Evolutionary conservation across 2,888 invertebrate species (phyloP).

Genomic region (Tribolium freemani): DNA sequence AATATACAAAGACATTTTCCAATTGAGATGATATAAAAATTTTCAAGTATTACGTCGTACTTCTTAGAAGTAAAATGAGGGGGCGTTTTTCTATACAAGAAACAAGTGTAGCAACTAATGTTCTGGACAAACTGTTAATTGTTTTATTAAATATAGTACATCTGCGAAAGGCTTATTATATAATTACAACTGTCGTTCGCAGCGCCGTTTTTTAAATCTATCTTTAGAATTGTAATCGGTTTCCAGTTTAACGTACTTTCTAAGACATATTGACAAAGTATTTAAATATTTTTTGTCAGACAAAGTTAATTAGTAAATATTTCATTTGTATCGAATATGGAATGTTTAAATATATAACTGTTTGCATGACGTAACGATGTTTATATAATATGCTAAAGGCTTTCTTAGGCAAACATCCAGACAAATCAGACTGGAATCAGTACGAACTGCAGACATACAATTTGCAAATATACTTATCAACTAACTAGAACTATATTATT

Average conservation of each 20-base stretch:
- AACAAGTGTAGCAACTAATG: constrained; percentile 41
- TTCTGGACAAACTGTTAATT: constrained; percentile 64
- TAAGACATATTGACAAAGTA: constrained; percentile 66
- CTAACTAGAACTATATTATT: constrained; percentile 59
- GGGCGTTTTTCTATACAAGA: constrained; percentile 50
- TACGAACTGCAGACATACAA: constrained; percentile 63
- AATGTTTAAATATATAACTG: constrained; percentile 64
- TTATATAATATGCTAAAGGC: constrained; percentile 66
- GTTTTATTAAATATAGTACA: constrained; percentile 62
- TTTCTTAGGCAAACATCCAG: constrained; percentile 67
- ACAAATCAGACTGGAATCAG: constrained; percentile 63
- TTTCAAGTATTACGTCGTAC: constrained; percentile 59
- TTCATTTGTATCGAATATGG: constrained; percentile 58
- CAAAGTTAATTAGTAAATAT: constrained; percentile 51
- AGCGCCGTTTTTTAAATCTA: constrained; percentile 62
- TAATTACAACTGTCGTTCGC: constrained; percentile 66
- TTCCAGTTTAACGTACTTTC: constrained; percentile 53
- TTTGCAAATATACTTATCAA: constrained; percentile 63
- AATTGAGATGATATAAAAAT: constrained; percentile 50
- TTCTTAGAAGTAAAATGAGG: constrained; percentile 63
- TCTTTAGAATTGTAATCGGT: constrained; percentile 67
- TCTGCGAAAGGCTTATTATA: constrained; percentile 67
- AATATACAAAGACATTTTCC: constrained; percentile 53
- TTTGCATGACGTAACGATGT: constrained; percentile 62
- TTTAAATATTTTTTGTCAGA: constrained; percentile 57